A percentile compares a stretch with the other conserved stretches of the same genome.
Conservation (phyloP, 2,113 vertebrate genomes). For the Accipiter virgatus region DNA sequence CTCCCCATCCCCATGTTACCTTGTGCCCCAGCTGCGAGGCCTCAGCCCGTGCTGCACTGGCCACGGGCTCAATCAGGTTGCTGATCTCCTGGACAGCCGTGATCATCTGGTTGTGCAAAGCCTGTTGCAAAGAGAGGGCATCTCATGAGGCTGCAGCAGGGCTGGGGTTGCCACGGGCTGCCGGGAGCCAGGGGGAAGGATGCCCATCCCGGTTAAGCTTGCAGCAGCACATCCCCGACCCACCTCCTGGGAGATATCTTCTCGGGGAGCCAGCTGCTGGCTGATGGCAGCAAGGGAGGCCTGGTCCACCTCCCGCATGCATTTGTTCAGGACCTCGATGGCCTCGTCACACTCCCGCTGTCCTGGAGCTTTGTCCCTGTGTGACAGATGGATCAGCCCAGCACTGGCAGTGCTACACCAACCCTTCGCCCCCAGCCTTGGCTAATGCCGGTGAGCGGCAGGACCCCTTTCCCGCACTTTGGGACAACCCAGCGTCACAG, state of each 20-base stretch:
- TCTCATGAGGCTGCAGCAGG: not conserved
- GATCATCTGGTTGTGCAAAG: conserved; percentile 95
- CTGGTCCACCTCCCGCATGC: conserved; percentile 93
- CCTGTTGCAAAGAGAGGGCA: conserved; percentile 66
- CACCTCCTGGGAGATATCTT: conserved; percentile 96
- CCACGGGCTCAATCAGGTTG: conserved; percentile 91
- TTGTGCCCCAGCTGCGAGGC: conserved; percentile 97
- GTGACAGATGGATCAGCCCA: not conserved
- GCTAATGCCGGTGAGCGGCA: not conserved
- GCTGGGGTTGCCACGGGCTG: not conserved
- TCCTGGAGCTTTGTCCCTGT: conserved; percentile 95
- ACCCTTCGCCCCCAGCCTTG: rapidly evolving
- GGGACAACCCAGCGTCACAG: too few relatives aligned
- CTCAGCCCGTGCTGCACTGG: conserved; percentile 86
- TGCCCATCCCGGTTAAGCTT: rapidly evolving
- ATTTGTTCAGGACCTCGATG: conserved; percentile 89
- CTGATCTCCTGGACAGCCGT: conserved; percentile 96
- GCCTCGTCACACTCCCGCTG: conserved; percentile 94
- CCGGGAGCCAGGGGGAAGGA: rapidly evolving
- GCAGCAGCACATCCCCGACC: not conserved
- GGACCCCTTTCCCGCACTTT: not conserved
- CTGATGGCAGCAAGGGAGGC: conserved; percentile 94
- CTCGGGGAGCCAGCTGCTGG: conserved; percentile 88
- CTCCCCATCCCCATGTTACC: conserved; percentile 63
- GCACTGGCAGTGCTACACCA: not conserved